phyloP scores from a whole-genome alignment of 1,140 invertebrate genomes.

The Lepidurus couesii region DNA sequence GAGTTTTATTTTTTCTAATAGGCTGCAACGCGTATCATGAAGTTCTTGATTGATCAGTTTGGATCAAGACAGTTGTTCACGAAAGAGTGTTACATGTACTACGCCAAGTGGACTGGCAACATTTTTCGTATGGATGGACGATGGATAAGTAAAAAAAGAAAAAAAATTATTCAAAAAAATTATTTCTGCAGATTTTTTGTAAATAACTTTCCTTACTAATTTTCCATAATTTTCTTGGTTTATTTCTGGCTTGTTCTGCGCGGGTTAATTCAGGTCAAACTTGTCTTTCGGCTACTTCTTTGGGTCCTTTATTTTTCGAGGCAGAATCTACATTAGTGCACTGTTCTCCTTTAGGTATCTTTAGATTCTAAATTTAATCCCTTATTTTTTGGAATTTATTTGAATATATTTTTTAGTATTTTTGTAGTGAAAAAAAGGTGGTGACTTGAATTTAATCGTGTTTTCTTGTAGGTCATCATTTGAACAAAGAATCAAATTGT shows the following conservation, averaged over 20 bases:
- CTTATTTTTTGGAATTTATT: too few relatives aligned
- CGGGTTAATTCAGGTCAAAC: neutral
- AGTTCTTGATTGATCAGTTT: constrained; percentile 94
- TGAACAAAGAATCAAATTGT: constrained; percentile 19
- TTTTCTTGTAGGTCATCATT: neutral
- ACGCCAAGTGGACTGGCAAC: constrained; percentile 82
- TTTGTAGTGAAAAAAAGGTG: neutral
- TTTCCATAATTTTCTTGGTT: neutral
- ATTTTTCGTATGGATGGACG: neutral
- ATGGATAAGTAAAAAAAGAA: constrained; percentile 19
- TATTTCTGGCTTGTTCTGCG: neutral
- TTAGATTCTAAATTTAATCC: too few relatives aligned
- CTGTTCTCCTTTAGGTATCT: neutral
- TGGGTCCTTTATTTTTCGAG: constrained; percentile 9
- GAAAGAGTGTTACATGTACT: constrained; percentile 93
- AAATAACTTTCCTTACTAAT: neutral
- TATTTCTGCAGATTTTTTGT: too few relatives aligned
- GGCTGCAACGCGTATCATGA: constrained; percentile 89
- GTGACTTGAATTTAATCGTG: neutral
- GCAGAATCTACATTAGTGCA: neutral
- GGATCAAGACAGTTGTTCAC: constrained; percentile 91
- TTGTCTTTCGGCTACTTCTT: constrained; percentile 8
- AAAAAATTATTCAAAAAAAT: neutral
- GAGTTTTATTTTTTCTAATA: constrained; percentile 42
- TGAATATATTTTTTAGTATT: too few relatives aligned